Base-by-base conservation (phyloP, 2,888 invertebrate species). In the Drosophila suboccidentalis region DNA sequence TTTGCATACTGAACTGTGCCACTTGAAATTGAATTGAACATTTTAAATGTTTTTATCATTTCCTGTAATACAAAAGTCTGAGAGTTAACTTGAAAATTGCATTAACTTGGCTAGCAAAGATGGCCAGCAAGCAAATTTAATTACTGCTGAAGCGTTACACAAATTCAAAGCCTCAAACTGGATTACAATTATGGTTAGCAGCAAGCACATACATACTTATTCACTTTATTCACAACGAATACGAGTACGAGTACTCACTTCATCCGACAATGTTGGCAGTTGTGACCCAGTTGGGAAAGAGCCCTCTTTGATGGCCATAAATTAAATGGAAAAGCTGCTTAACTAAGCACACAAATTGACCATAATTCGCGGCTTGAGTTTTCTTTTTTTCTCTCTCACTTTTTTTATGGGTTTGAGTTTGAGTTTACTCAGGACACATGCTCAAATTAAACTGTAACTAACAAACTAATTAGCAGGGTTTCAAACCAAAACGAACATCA, bases 171-270 rank as follows among this genome's bases (percentile, higher is more conserved):
- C 92, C 88, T 90, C 92, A 92, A 92, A 85, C 92, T 92, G 92
- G 92, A 92, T 92, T 92, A 92, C 90, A 92, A 92, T 90, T 92
- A 92, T 92, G 92, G 92, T 92, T 79, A 89, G 90, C 80, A 55
- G 90, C 80, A 58, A 60, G 44, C 51, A 10, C 8, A 29, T 0
- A 10, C 8, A 29, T 0, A n/a, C n/a, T 3, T 32, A 10, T 41
- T 17, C 41, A 41, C 17, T 11, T 13, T 13, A 44, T 44, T 44
- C 26, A 44, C n/a, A 41, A 41, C 39, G 9, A 39, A 8, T 5
- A 26, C 6, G 38, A n/a, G n/a, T 38, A 19, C 1, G 19, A 43
- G 19, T 10, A 47, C 54, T 41, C 55, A 50, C 55, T 51, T 74
- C 41, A 60, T 58, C 44, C 38, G 15, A 53, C 53, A 39, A 26